Evolutionary conservation across 1,140 invertebrate species (phyloP).

Genomic region (Cyclina sinensis): DNA sequence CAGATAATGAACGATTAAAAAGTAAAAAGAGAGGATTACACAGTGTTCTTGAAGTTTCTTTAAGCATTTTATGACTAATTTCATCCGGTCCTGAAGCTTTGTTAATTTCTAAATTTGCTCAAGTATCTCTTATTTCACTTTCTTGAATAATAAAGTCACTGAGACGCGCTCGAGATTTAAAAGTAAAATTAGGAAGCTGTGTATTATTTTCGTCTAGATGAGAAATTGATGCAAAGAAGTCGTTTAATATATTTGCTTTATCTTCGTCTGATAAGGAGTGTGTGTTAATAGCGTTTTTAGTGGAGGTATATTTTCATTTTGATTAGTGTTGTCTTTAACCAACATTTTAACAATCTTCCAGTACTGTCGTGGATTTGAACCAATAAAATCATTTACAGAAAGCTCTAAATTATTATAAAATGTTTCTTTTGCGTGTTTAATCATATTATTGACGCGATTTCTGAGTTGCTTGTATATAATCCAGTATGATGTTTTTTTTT

Average conservation of each 20-base stretch:
- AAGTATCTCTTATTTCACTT: neutral
- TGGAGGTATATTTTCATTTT: neutral
- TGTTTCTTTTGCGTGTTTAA: neutral
- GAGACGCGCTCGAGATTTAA: neutral
- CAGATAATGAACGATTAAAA: constrained; percentile 20
- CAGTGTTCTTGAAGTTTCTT: neutral
- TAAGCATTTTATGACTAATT: constrained; percentile 39
- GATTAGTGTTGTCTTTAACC: neutral
- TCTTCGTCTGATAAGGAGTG: neutral
- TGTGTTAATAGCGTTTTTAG: neutral
- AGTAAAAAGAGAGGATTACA: constrained; percentile 27
- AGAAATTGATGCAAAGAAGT: neutral
- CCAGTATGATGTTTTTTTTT: neutral
- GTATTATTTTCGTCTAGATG: neutral
- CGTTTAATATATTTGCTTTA: neutral
- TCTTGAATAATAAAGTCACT: neutral
- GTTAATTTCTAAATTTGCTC: neutral
- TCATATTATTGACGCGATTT: constrained; percentile 12
- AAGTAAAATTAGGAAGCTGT: neutral
- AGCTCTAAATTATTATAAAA: neutral
- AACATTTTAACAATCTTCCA: constrained; percentile 9
- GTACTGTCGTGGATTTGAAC: neutral
- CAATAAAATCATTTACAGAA: neutral
- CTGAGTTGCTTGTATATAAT: neutral
- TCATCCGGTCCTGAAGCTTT: constrained; percentile 22